Evolutionary conservation across 2,113 vertebrate species (phyloP).

Genomic region (Elgaria multicarinata): DNA sequence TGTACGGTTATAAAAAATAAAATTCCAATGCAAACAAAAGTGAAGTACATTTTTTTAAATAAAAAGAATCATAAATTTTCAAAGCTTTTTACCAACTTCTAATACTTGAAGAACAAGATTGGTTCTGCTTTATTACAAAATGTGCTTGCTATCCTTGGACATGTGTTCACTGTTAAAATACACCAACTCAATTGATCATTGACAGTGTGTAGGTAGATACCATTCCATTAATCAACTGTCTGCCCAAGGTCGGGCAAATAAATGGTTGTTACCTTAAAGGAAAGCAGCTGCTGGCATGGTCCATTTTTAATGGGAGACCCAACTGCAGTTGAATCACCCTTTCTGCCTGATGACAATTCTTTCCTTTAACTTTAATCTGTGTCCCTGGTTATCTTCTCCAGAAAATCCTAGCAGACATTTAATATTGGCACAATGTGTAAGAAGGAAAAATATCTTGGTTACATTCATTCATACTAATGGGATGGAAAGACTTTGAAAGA

Average conservation of each 20-base stretch:
- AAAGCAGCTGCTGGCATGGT: not conserved
- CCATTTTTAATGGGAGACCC: not conserved
- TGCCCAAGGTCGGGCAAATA: not conserved
- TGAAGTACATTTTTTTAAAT: not conserved
- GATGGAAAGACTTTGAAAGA: not conserved
- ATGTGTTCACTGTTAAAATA: not conserved
- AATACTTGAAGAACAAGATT: constrained; percentile 16
- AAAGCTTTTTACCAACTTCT: not conserved
- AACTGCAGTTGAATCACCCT: not conserved
- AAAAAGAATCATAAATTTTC: not conserved
- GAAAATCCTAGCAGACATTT: not conserved
- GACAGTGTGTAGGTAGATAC: constrained; percentile 10
- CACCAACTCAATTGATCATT: not conserved
- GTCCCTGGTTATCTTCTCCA: not conserved
- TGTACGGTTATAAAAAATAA: not conserved
- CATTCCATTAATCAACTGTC: not conserved
- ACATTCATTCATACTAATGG: not conserved
- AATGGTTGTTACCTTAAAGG: not conserved
- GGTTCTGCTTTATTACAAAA: constrained; percentile 26
- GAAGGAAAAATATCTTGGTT: not conserved
- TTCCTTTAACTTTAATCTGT: not conserved
- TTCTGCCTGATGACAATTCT: not conserved
- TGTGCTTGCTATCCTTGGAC: constrained; percentile 7
- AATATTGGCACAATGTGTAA: not conserved
- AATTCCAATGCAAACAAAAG: not conserved